Conservation (phyloP, 2,888 invertebrate genomes). For the Coelinius sp. region DNA sequence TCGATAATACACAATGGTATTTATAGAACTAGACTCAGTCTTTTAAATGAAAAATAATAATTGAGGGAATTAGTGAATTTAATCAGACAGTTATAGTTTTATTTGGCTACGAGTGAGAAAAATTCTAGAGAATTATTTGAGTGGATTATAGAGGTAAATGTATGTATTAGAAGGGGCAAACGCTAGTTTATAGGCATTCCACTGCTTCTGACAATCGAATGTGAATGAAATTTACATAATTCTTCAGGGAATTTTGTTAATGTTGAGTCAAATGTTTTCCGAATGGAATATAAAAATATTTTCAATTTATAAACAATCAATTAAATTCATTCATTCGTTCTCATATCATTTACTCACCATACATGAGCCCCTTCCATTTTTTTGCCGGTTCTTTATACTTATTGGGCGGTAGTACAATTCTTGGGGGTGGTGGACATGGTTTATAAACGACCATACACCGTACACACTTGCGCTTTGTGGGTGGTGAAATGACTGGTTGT, state of each 20-base stretch:
- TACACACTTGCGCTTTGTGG: slow-evolving; percentile 61
- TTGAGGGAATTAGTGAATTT: not conserved
- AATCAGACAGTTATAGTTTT: not conserved
- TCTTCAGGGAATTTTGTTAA: not conserved
- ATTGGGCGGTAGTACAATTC: slow-evolving; percentile 54
- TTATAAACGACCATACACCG: slow-evolving; percentile 65
- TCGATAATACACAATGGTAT: slow-evolving; percentile 42
- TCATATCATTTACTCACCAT: too few species aligned
- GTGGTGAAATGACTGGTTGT: slow-evolving; percentile 54
- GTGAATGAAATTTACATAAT: slow-evolving; percentile 3
- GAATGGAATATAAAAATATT: too few species aligned
- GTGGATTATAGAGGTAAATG: too few species aligned
- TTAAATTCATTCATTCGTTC: too few species aligned
- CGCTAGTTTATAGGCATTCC: slow-evolving; percentile 13
- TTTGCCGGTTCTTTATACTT: slow-evolving; percentile 57
- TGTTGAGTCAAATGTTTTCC: too few species aligned
- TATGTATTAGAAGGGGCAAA: too few species aligned
- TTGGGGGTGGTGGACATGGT: slow-evolving; percentile 58
- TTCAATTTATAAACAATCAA: too few species aligned
- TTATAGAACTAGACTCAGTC: slow-evolving; percentile 43
- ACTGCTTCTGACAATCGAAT: not conserved
- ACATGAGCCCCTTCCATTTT: slow-evolving; percentile 60
- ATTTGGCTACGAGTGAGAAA: not conserved
- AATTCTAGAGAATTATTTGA: too few species aligned
- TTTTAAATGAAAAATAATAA: slow-evolving; percentile 43